These are phyloP conservation scores for Vanessa tameamea DNA, from an alignment of 1,140 invertebrate genomes.

Conservation along the genomic window DNA sequence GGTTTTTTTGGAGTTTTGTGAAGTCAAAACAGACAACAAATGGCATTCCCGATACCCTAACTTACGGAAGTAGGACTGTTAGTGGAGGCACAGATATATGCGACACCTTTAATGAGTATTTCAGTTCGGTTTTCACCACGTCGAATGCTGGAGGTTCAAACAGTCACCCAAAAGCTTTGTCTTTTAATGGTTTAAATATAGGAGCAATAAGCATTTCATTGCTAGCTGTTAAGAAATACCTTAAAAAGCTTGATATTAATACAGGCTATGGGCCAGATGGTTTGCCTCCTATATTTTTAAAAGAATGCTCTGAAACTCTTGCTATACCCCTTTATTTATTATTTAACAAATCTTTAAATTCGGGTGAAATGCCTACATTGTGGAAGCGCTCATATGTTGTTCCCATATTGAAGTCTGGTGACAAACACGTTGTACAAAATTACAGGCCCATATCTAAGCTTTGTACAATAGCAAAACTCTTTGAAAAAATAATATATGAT, in stretches of 20 bases:
- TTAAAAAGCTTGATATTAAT: neutral
- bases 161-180: neutral
- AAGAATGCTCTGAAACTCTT: constrained; percentile 22
- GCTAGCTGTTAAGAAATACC: constrained; percentile 15
- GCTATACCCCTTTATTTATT: constrained; percentile 21
- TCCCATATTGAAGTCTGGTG: too few species aligned
- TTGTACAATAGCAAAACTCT: too few species aligned
- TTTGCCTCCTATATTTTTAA: constrained; percentile 20
- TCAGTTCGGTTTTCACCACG: neutral
- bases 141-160: too few species aligned
- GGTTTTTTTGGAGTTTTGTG: constrained; percentile 1
- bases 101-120: constrained; percentile 1
- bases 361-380: constrained; percentile 19
- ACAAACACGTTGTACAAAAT: neutral
- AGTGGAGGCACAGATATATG: neutral
- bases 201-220: neutral
- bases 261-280: too few species aligned
- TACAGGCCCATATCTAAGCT: too few species aligned
- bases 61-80: neutral
- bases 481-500: too few species aligned
- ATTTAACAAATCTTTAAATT: constrained; percentile 25
- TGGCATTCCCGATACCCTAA: neutral
- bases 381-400: constrained; percentile 20
- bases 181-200: neutral
- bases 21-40: neutral